These are phyloP conservation scores for Neolamprologus hecqui DNA, from an alignment of 2,113 vertebrate genomes.

Conservation along the genomic window DNA sequence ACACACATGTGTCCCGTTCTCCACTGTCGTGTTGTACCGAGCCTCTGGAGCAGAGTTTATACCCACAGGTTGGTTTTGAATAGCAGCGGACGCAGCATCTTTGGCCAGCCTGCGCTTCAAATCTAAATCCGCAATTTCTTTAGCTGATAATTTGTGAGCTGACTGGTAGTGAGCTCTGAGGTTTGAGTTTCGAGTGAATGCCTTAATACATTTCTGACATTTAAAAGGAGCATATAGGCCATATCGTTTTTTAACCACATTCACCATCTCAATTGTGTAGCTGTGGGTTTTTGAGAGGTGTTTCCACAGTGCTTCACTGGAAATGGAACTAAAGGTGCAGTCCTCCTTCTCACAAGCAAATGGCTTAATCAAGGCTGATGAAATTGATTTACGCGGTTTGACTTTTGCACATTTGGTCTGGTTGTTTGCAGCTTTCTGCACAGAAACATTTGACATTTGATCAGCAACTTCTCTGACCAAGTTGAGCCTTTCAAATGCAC, in stretches of 20 bases:
- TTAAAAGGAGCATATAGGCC: conserved; percentile 89
- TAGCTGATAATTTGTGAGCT: conserved; percentile 81
- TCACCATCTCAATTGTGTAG: conserved; percentile 85
- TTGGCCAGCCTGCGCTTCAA: conserved; percentile 78
- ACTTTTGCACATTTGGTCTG: conserved; percentile 36
- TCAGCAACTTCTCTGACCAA: conserved; percentile 69
- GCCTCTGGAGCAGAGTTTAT: not conserved
- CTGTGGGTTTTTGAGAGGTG: conserved; percentile 88
- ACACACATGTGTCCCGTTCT: not conserved
- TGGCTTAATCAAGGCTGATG: conserved; percentile 73
- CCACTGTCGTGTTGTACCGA: not conserved
- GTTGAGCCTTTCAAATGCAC: conserved; percentile 80
- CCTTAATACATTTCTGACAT: conserved; percentile 87
- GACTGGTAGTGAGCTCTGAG: conserved; percentile 87
- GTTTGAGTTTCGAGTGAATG: conserved; percentile 95
- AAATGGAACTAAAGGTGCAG: conserved; percentile 85
- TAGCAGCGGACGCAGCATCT: conserved; percentile 14
- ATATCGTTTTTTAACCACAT: conserved; percentile 84
- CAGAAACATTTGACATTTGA: not conserved
- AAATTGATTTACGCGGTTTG: conserved; percentile 34
- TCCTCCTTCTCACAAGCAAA: conserved; percentile 80
- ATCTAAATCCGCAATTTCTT: conserved; percentile 87
- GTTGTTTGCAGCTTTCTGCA: not conserved
- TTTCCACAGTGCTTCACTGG: conserved; percentile 87
- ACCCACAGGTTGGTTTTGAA: not conserved